Evolutionary conservation across 2,888 invertebrate species (phyloP).

Genomic region (Helleia helle): DNA sequence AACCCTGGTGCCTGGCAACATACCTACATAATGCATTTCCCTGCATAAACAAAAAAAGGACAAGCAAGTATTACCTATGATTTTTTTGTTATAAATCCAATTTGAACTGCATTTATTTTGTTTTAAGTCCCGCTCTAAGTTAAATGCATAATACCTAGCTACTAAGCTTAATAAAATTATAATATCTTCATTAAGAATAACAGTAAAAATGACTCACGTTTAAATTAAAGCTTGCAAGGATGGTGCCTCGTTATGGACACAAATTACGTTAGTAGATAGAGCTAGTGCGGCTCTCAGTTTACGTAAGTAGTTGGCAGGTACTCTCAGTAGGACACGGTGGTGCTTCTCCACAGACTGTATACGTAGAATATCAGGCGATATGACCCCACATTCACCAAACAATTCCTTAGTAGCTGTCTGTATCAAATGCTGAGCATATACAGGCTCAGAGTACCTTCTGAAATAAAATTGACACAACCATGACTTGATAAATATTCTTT

Average conservation of each 20-base stretch:
- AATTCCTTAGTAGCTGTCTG: slow-evolving; percentile 24
- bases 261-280: slow-evolving; percentile 19
- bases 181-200: too few species aligned
- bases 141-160: too few species aligned
- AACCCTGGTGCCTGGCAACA: too few species aligned
- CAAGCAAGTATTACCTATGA: too few species aligned
- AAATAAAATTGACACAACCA: not conserved
- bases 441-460: slow-evolving; percentile 18
- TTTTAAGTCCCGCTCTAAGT: too few species aligned
- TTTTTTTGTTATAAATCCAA: too few species aligned
- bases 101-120: too few species aligned
- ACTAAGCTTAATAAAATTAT: too few species aligned
- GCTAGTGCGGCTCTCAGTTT: slow-evolving; percentile 30
- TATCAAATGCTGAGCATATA: slow-evolving; percentile 26
- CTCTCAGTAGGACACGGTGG: slow-evolving; percentile 56
- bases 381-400: slow-evolving; percentile 33
- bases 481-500: too few species aligned
- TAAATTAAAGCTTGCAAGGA: slow-evolving; percentile 31
- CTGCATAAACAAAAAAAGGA: too few species aligned
- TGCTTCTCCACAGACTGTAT: slow-evolving; percentile 17
- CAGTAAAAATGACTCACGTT: too few species aligned
- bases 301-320: slow-evolving; percentile 40
- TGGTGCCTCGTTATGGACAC: slow-evolving; percentile 26
- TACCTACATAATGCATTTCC: too few species aligned
- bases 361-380: slow-evolving; percentile 33